Evolutionary conservation across 1,140 invertebrate genomes (phyloP).

Genomic region (Melanaphis sacchari): DNA sequence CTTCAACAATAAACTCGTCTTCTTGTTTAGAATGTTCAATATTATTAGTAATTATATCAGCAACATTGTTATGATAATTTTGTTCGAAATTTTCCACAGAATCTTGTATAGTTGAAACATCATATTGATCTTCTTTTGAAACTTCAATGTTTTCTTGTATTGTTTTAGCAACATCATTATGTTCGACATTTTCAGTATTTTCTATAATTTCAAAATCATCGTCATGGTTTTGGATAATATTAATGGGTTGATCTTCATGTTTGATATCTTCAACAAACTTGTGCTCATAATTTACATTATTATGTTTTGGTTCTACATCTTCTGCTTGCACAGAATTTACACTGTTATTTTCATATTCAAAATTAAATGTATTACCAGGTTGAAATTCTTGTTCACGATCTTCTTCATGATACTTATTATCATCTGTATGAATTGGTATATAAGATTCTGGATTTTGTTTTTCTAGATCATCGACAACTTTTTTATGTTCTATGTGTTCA

Average conservation of each 20-base stretch:
- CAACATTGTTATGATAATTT: background rate
- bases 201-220: background rate
- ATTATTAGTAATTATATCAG: background rate
- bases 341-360: constrained; percentile 26
- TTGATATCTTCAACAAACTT: background rate
- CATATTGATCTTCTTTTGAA: background rate
- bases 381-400: background rate
- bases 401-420: background rate
- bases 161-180: background rate
- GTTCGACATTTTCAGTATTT: background rate
- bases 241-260: background rate
- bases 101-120: background rate
- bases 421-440: background rate
- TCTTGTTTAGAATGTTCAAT: background rate
- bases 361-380: background rate
- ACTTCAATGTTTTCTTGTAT: background rate
- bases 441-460: background rate
- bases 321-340: background rate
- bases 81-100: background rate
- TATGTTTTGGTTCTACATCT: background rate
- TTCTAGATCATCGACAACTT: background rate
- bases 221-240: background rate
- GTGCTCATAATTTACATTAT: background rate
- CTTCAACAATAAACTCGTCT: background rate
- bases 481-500: background rate